Conservation (phyloP, 2,113 vertebrate species). For the Antigone vipio region DNA sequence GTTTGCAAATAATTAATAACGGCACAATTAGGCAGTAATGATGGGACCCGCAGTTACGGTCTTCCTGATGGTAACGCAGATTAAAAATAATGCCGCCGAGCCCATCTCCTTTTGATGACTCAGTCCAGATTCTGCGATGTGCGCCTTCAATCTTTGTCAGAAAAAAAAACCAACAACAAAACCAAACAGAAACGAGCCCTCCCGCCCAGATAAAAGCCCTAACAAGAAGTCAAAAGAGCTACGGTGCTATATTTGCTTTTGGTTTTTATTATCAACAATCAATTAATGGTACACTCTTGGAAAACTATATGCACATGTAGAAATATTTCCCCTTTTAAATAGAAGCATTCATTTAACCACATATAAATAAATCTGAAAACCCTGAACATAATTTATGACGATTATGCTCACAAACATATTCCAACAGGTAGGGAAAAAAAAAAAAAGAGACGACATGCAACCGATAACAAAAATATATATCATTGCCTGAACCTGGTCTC, state of each 20-base stretch:
- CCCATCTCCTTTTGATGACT: background rate
- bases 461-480: constrained; percentile 92
- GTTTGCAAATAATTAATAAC: background rate
- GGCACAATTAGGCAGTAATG: background rate
- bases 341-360: constrained; percentile 99
- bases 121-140: background rate
- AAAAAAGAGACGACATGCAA: constrained; percentile 88
- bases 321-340: constrained; percentile 99
- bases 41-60: background rate
- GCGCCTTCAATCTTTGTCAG: background rate
- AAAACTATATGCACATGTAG: constrained; percentile 99
- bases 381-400: constrained; percentile 90
- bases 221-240: constrained; percentile 26
- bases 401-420: constrained; percentile 91
- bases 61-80: background rate
- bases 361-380: constrained; percentile 98
- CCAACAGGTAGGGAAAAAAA: constrained; percentile 69
- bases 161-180: no score
- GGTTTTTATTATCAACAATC: constrained; percentile 99
- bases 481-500: constrained; percentile 84
- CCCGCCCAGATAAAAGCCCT: background rate
- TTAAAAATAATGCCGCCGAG: background rate
- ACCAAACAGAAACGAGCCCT: no score
- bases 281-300: constrained; percentile 99
- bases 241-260: constrained; percentile 74